Conservation (phyloP, 2,888 invertebrate genomes). For the Neoascia interrupta region DNA sequence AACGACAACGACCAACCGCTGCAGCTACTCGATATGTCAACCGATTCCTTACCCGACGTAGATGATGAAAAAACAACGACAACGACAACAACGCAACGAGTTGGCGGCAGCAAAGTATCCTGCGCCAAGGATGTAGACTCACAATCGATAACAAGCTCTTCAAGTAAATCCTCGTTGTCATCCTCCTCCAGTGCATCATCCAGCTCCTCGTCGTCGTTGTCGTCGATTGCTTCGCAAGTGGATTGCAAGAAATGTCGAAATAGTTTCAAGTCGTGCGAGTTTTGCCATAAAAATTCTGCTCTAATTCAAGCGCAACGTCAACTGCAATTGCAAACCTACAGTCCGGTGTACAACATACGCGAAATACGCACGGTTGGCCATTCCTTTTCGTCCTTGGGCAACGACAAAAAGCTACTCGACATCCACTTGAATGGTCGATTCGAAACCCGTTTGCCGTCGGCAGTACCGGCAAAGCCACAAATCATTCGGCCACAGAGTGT, state of each 20-base stretch:
- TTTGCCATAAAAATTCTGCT: constrained; percentile 75
- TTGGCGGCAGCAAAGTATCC: constrained; percentile 23
- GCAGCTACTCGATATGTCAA: constrained; percentile 76
- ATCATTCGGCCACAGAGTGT: constrained; percentile 72
- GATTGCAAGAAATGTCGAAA: constrained; percentile 75
- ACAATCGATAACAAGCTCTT: constrained; percentile 54
- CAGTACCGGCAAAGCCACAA: constrained; percentile 55
- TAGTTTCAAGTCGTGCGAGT: constrained; percentile 76
- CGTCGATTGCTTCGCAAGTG: constrained; percentile 18
- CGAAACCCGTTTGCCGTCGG: constrained; percentile 71
- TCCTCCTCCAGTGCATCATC: constrained; percentile 75
- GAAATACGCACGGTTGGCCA: constrained; percentile 79
- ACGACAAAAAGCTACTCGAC: constrained; percentile 79
- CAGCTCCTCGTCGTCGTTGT: not conserved
- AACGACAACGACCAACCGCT: constrained; percentile 70
- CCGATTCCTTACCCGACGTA: constrained; percentile 76
- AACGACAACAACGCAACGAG: constrained; percentile 69
- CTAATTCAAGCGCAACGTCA: constrained; percentile 69
- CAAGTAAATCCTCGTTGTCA: constrained; percentile 70
- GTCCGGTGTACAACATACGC: constrained; percentile 79
- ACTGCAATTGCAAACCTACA: constrained; percentile 73
- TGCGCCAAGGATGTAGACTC: constrained; percentile 59
- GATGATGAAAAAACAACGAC: constrained; percentile 72
- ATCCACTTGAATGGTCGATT: constrained; percentile 77
- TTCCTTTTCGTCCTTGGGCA: constrained; percentile 79